phyloP scores from a whole-genome alignment of 2,888 invertebrate species.

The Mactromeris polynyma region DNA sequence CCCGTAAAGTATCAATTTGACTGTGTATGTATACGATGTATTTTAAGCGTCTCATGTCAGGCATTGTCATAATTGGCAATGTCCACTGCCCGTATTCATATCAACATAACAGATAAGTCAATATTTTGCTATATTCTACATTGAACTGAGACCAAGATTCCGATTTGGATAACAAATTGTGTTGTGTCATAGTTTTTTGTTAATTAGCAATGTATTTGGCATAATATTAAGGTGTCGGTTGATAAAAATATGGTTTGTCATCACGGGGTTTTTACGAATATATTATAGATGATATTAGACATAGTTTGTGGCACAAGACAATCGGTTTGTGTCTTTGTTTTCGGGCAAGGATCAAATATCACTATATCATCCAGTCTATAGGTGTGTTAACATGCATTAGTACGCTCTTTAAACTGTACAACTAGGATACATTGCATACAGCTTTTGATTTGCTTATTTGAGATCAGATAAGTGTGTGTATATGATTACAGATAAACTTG shows the following conservation, averaged over 20 bases:
- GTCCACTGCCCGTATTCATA: not conserved
- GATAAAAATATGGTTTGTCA: conserved; percentile 32
- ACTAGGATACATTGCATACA: too few relatives aligned
- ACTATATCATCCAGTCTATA: not conserved
- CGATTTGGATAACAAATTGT: conserved; percentile 13
- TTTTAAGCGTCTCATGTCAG: not conserved
- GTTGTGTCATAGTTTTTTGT: conserved; percentile 27
- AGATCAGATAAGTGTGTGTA: too few relatives aligned
- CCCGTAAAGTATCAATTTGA: not conserved
- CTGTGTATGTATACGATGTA: not conserved
- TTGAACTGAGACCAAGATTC: conserved; percentile 10
- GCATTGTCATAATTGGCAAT: not conserved
- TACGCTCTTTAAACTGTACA: too few relatives aligned
- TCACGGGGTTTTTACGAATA: not conserved
- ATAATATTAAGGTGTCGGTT: not conserved
- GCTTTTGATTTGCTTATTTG: too few relatives aligned
- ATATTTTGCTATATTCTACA: not conserved
- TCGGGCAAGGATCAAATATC: conserved; percentile 19
- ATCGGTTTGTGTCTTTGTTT: conserved; percentile 28
- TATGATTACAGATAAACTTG: too few relatives aligned
- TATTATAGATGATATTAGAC: conserved; percentile 3
- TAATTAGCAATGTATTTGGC: conserved; percentile 23
- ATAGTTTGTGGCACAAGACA: conserved; percentile 17
- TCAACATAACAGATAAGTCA: not conserved
- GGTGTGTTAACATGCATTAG: not conserved